phyloP scores from a whole-genome alignment of 2,797 vertebrate genomes.

The Acanthurus lineatus region DNA sequence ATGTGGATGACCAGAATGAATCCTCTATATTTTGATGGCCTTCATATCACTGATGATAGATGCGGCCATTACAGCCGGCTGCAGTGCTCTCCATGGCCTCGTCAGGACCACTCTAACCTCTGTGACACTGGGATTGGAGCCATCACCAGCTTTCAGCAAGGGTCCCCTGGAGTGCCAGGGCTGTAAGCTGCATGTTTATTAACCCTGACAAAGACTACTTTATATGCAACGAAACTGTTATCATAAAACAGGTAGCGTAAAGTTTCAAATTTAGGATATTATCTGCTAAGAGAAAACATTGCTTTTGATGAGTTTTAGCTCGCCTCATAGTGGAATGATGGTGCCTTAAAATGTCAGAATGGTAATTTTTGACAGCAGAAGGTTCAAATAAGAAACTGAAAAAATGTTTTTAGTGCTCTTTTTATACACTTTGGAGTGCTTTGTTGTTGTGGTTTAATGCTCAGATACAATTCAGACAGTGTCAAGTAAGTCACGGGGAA shows the following conservation, averaged over 20 bases:
- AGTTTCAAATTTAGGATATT: slow-evolving; percentile 5
- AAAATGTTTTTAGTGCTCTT: slow-evolving; percentile 39
- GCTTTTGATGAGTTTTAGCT: slow-evolving; percentile 12
- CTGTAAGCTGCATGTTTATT: slow-evolving; percentile 37
- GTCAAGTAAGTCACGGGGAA: slow-evolving; percentile 50
- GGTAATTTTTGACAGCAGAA: slow-evolving; percentile 5
- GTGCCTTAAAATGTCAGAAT: slow-evolving; percentile 35
- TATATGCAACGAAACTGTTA: slow-evolving; percentile 38
- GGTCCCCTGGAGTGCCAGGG: slow-evolving; percentile 4
- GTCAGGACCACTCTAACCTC: slow-evolving; percentile 65
- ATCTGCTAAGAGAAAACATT: neutral
- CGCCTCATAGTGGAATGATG: slow-evolving; percentile 12
- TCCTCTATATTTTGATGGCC: slow-evolving; percentile 76
- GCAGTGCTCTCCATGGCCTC: slow-evolving; percentile 65
- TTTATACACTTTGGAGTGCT: slow-evolving; percentile 54
- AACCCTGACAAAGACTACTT: slow-evolving; percentile 28
- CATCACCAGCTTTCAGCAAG: slow-evolving; percentile 29
- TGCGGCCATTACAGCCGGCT: slow-evolving; percentile 66
- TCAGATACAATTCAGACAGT: slow-evolving; percentile 37
- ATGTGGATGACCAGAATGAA: slow-evolving; percentile 70
- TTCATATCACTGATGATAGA: slow-evolving; percentile 71
- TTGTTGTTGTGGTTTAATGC: slow-evolving; percentile 54
- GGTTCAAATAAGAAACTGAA: slow-evolving; percentile 35
- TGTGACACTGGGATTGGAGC: slow-evolving; percentile 41
- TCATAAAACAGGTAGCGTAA: slow-evolving; percentile 14